Evolutionary conservation across 2,888 invertebrate genomes (phyloP), one percentile per base, ranked within the genome.

Genomic region (Bursaphelenchus okinawaensis): DNA sequence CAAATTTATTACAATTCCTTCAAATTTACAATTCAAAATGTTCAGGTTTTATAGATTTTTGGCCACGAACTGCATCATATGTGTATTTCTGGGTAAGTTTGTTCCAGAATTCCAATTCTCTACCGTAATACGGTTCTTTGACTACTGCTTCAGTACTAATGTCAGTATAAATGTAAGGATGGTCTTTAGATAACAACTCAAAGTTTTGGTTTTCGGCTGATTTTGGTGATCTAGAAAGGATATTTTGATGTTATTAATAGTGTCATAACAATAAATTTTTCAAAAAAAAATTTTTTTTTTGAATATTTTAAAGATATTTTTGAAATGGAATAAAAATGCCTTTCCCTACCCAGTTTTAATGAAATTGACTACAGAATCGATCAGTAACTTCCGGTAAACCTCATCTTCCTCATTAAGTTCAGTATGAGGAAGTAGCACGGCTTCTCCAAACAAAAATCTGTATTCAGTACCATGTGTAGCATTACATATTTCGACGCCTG

Each of bases 291-390:
- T 40, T 40, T 40, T 40, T 1, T 16, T 3, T n/a, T 6, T 6
- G 40, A 4, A 4, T 4, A 16, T 1, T 40, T 12, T n/a, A 1
- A n/a, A 40, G 40, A 40, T 40, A 1, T 40, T 40, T 6, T 40
- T 1, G 40, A 40, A 4, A 40, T 12, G 12, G 12, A 4, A 4
- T n/a, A 6, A 40, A 40, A 40, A 40, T 40, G 6, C 12, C n/a
- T n/a, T n/a, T n/a, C n/a, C 27, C 19, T 31, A 68, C 67, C 69
- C 69, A 16, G 61, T 61, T 24, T 65, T 61, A n/a, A 61, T 64
- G 23, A 69, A 69, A 31, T 20, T 51, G 52, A 51, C 40, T 26
- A 69, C 50, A 12, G 64, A 40, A 9, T 52, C 59, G 40, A 62
- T 59, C 22, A 69, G 52, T n/a, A 65, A 55, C 12, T 23, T 20